These are phyloP conservation scores for Heliconius hermathena DNA, from an alignment of 1,140 invertebrate species.

Conservation along the genomic window DNA sequence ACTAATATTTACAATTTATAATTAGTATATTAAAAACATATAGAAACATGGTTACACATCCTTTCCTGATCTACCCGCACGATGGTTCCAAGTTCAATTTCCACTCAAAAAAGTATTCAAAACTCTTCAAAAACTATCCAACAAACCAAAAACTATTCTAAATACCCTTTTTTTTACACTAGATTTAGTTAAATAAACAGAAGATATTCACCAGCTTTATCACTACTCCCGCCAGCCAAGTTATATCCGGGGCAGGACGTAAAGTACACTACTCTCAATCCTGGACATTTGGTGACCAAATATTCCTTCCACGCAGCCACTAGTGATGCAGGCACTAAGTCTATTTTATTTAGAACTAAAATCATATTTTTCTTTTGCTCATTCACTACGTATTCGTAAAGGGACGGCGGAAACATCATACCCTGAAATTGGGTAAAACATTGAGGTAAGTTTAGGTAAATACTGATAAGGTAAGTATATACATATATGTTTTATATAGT, in stretches of 20 bases:
- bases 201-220: slow-evolving; percentile 77
- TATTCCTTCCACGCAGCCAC: slow-evolving; percentile 95
- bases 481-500: no score
- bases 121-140: no score
- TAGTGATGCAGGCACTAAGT: slow-evolving; percentile 90
- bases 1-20: no score
- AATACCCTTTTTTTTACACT: no score
- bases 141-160: no score
- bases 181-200: neutral
- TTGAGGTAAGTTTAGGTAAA: neutral
- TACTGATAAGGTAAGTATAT: no score
- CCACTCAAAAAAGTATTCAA: no score
- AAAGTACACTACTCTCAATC: slow-evolving; percentile 90
- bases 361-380: slow-evolving; percentile 91
- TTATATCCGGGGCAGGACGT: slow-evolving; percentile 92
- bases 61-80: no score
- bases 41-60: no score
- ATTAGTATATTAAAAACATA: no score
- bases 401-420: slow-evolving; percentile 93
- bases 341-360: slow-evolving; percentile 95
- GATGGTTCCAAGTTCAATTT: no score
- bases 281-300: slow-evolving; percentile 88
- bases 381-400: slow-evolving; percentile 91
- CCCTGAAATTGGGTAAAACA: slow-evolving; percentile 69
- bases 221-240: slow-evolving; percentile 81